These are phyloP conservation scores for Hylaeus volcanicus DNA, from an alignment of 1,140 invertebrate species.

Conservation along the genomic window DNA sequence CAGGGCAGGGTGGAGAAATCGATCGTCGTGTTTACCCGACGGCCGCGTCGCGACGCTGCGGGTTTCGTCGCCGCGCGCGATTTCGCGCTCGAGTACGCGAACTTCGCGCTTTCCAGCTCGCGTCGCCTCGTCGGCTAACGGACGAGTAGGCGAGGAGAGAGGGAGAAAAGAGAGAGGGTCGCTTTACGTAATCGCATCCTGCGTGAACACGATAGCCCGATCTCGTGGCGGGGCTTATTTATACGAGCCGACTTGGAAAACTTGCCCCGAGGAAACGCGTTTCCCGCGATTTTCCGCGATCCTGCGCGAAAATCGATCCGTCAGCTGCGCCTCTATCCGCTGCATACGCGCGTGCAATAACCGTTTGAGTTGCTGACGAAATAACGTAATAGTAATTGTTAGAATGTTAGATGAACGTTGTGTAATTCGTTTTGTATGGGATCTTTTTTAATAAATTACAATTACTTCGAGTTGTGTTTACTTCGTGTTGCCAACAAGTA, in stretches of 20 bases:
- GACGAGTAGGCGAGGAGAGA: neutral
- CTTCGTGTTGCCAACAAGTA: too few relatives aligned
- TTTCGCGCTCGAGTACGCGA: constrained; percentile 64
- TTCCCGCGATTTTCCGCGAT: constrained; percentile 13
- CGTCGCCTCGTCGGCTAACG: neutral
- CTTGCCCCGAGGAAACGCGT: constrained; percentile 8
- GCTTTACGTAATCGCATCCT: constrained; percentile 60
- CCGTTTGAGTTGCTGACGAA: too few relatives aligned
- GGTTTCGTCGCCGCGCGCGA: constrained; percentile 47
- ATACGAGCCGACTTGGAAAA: constrained; percentile 29
- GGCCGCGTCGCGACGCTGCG: constrained; percentile 61
- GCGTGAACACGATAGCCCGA: constrained; percentile 53
- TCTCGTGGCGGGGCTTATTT: constrained; percentile 58
- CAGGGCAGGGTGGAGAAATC: constrained; percentile 52
- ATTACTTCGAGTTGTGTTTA: too few relatives aligned
- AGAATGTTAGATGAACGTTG: too few relatives aligned
- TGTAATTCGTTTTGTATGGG: too few relatives aligned
- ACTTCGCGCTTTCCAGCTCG: constrained; percentile 53
- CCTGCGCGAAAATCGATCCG: neutral
- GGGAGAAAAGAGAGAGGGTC: constrained; percentile 25
- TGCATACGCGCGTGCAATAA: too few relatives aligned
- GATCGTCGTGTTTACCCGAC: constrained; percentile 64
- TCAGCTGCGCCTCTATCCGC: neutral
- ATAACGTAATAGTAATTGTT: too few relatives aligned
- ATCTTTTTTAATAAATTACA: too few relatives aligned